A percentile compares a stretch with the other conserved stretches of the same genome.
phyloP scores from a whole-genome alignment of 1,140 invertebrate species.

The Caligus rogercresseyi region DNA sequence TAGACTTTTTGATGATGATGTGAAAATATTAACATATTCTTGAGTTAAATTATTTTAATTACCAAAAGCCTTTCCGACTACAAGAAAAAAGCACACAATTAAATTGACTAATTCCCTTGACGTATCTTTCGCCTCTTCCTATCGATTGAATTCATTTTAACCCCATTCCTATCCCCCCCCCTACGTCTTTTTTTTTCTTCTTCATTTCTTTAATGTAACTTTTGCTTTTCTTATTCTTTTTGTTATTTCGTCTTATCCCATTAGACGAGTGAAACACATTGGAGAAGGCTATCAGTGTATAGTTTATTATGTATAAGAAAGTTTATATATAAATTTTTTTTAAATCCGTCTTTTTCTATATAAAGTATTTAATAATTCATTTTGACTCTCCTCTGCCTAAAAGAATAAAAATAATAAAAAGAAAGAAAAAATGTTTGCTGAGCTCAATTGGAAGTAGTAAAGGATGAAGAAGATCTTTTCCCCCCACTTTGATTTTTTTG shows the following conservation, averaged over 20 bases:
- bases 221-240: not conserved
- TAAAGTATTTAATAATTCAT: not conserved
- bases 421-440: not conserved
- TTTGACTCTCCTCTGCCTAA: too few species aligned
- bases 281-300: not conserved
- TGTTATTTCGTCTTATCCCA: too few species aligned
- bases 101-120: too few species aligned
- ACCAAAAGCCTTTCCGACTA: too few species aligned
- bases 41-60: too few species aligned
- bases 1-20: too few species aligned
- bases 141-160: not conserved
- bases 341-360: not conserved
- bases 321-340: not conserved
- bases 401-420: too few species aligned
- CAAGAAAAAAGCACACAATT: too few species aligned
- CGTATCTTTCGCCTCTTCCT: too few species aligned
- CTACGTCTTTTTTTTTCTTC: not conserved
- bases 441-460: not conserved
- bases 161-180: not conserved
- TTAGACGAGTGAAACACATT: not conserved
- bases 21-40: too few species aligned
- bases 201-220: not conserved
- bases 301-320: not conserved
- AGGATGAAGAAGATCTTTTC: not conserved
- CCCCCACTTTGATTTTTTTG: not conserved